Evolutionary conservation across 2,797 vertebrate species (phyloP), one percentile per base, ranked within the genome.

Genomic region (Cygnus olor): DNA sequence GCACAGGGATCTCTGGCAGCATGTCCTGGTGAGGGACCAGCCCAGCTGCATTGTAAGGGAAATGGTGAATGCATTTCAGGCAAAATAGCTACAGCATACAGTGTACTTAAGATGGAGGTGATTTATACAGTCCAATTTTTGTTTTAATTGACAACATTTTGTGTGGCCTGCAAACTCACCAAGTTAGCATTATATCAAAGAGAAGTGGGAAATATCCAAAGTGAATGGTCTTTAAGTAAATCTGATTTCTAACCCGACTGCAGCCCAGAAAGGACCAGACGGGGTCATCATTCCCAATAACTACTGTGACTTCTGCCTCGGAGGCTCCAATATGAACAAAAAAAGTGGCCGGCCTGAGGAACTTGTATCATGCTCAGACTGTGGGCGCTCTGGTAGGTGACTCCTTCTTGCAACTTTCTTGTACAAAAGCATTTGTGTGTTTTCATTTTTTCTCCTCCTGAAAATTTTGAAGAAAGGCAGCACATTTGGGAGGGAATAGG

Each of bases 291-390:
- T 99, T 97, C 99, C 99, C 96, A 99, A 99, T 94, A 99, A 99
- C 98, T 99, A 99, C 98, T 99, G 99, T 98, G 99, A 99, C 97
- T 99, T 99, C 98, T 99, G 99, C 97, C 98, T 99, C 44, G 99
- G 99, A 71, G 99, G 99, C 97, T 99, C 99, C 64, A 99, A 98
- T 94, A 98, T 99, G 97, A 99, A 99, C 98, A 99, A 99, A 98
- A 99, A 99, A 98, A 99, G 99, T 11, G 99, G 99, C 53, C 98
- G 99, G 70, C 99, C 99, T 2, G 99, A 99, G 96, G 99, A 99
- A 97, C 98, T 99, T 96, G 99, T 99, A 89, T 99, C 99, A 5
- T 99, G 99, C 97, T 99, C 99, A 21, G 99, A 99, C 98, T 99
- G 99, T 80, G 99, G 99, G 93, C 99, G 99, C 96, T 99, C 99